Percentiles rank a stretch among this genome's conserved stretches.
Conservation (phyloP, 2,113 vertebrate genomes). For the Miniopterus natalensis region DNA sequence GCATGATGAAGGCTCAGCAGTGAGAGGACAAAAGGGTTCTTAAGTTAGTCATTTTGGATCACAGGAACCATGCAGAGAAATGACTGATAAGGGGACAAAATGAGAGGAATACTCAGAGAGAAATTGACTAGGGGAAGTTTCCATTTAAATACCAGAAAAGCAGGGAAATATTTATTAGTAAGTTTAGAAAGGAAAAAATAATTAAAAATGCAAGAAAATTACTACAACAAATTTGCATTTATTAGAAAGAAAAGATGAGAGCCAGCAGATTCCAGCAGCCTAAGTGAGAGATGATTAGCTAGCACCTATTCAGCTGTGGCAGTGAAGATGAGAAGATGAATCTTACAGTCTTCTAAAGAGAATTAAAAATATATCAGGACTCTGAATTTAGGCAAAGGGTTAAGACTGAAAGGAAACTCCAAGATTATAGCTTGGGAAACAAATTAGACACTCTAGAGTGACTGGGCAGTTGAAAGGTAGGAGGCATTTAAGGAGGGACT, state of each 20-base stretch:
- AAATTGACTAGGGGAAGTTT: conserved; percentile 29
- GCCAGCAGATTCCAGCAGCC: conserved; percentile 66
- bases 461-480: conserved; percentile 50
- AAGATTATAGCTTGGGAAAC: conserved; percentile 28
- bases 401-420: conserved; percentile 65
- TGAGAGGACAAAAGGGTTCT: conserved; percentile 48
- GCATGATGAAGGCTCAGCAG: conserved; percentile 46
- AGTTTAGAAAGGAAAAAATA: conserved; percentile 47
- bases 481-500: conserved; percentile 33
- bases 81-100: background rate
- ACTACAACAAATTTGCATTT: conserved; percentile 47
- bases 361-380: conserved; percentile 70
- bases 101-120: conserved; percentile 27
- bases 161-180: background rate
- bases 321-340: conserved; percentile 59
- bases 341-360: conserved; percentile 53
- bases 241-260: conserved; percentile 56
- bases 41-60: conserved; percentile 36
- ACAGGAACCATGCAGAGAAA: conserved; percentile 70
- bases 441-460: conserved; percentile 53
- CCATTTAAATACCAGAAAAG: conserved; percentile 15
- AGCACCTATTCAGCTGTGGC: conserved; percentile 59
- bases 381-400: conserved; percentile 59
- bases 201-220: conserved; percentile 45
- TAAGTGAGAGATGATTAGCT: conserved; percentile 56